A percentile compares a stretch with the other conserved stretches of the same genome.
Evolutionary conservation across 2,113 vertebrate species (phyloP).

Genomic region (Leucopternis melanops): DNA sequence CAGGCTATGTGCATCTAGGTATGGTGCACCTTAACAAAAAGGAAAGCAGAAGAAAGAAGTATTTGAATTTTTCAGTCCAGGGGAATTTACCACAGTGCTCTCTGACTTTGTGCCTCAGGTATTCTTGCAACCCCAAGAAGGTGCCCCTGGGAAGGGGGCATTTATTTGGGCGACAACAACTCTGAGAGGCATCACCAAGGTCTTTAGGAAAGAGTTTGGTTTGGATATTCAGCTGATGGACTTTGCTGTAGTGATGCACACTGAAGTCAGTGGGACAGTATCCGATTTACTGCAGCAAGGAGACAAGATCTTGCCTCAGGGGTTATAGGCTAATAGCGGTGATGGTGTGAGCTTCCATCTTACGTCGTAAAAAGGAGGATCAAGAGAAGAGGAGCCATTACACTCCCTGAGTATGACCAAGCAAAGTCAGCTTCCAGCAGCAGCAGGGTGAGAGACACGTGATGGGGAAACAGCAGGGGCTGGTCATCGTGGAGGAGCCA

Average conservation of each 20-base stretch:
- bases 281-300: neutral
- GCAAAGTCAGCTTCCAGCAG: neutral
- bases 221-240: neutral
- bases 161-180: neutral
- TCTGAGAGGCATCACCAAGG: neutral
- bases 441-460: accelerated
- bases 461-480: neutral
- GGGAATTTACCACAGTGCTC: neutral
- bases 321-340: neutral
- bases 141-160: neutral
- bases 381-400: neutral
- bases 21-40: neutral
- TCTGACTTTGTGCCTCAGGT: neutral
- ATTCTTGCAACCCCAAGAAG: neutral
- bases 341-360: accelerated
- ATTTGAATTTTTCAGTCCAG: neutral
- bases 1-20: neutral
- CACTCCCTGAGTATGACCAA: accelerated
- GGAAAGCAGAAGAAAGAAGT: neutral
- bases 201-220: neutral
- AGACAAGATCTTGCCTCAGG: neutral
- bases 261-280: neutral
- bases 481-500: neutral
- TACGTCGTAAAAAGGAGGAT: neutral
- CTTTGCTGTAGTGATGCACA: neutral